Conservation (phyloP, 1,140 invertebrate genomes). For the Arion vulgaris region DNA sequence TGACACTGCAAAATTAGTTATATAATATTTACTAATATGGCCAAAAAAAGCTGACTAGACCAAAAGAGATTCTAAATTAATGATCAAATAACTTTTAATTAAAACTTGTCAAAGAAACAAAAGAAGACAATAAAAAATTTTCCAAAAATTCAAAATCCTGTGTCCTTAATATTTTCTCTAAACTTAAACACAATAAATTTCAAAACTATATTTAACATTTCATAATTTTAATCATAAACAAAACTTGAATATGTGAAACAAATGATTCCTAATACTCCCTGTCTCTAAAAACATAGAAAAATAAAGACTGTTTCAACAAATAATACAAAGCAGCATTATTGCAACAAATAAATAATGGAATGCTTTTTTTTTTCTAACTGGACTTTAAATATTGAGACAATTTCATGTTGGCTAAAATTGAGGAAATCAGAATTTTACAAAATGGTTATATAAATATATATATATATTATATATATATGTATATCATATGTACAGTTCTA, state of each 20-base stretch:
- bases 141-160: not conserved
- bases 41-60: slow-evolving; percentile 23
- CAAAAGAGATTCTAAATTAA: slow-evolving; percentile 15
- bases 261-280: not conserved
- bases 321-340: slow-evolving; percentile 1
- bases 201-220: not conserved
- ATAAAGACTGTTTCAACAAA: not conserved
- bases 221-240: not conserved
- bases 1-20: not conserved
- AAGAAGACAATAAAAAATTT: not conserved
- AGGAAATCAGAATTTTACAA: slow-evolving; percentile 32
- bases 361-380: slow-evolving; percentile 39
- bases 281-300: not conserved
- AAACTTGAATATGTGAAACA: not conserved
- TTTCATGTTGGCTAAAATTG: slow-evolving; percentile 25
- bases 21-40: not conserved
- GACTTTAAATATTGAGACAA: not conserved
- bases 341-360: slow-evolving; percentile 39
- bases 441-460: slow-evolving; percentile 41
- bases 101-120: not conserved
- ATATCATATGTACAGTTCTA: slow-evolving; percentile 38
- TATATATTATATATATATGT: slow-evolving; percentile 38
- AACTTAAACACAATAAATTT: not conserved
- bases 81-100: not conserved
- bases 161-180: not conserved